Base-by-base conservation (phyloP, 2,888 invertebrate species). In the Mermis nigrescens region DNA sequence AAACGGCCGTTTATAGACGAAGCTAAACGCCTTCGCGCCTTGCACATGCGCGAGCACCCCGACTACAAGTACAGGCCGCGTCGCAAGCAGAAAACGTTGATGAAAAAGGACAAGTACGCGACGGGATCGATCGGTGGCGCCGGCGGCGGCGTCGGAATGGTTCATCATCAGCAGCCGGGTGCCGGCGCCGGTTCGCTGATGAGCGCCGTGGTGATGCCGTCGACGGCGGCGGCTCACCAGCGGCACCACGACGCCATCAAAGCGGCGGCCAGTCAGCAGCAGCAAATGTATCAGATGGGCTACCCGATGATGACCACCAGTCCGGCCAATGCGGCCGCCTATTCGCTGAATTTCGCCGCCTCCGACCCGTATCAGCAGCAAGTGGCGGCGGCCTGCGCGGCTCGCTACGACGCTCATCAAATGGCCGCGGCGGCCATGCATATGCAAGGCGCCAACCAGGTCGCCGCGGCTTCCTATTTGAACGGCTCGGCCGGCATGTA, bases 1-100 rank as follows among this genome's bases (percentile, higher is more conserved):
- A 88, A 88, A 70, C 76, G 87, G 61, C 87, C 87, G 0, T 88
- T 88, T 75, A 88, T 88, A 66, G 88, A 88, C 72, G 88, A 88
- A 70, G 88, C 88, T 0, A 88, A 88, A 73, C 77, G 88, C 73
- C 77, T 88, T 62, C 81, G 88, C 4, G 75, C 75, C 2, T 66
- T 75, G 61, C 77, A 90, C 79, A 89, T 76, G 76, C 75, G 75
- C 63, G 74, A 76, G 54, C 74, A 76, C 63, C 75, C 76, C 0
- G 75, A 76, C 64, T 76, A 76, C 66, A 76, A 76, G 61, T 76
- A 76, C 67, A 65, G 75, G 51, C 54, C 54, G 3, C 54, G 54
- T 4, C 54, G 54, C 4, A 54, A 54, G 22, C 54, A 24, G 22
- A 54, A 54, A 28, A 54, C 54, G 4, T 7, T 54, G 54, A 22